Evolutionary conservation across 2,888 invertebrate genomes (phyloP).

Genomic region (Autographa gamma): DNA sequence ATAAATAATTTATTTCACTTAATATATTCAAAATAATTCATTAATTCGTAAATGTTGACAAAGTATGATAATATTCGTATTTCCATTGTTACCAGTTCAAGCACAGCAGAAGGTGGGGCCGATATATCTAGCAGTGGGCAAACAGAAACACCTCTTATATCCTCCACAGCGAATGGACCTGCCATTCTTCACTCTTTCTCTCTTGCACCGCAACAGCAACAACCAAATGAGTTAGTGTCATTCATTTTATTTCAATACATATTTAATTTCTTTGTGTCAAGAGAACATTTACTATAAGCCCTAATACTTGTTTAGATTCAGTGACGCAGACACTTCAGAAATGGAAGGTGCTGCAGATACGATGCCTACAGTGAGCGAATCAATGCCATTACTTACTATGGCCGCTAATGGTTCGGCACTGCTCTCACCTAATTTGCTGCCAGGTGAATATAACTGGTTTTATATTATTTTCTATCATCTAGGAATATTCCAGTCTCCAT

Average conservation of each 20-base stretch:
- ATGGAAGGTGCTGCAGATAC: conserved; percentile 83
- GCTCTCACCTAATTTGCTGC: conserved; percentile 76
- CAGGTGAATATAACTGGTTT: conserved; percentile 65
- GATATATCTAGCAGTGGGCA: conserved; percentile 85
- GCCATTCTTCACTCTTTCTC: conserved; percentile 80
- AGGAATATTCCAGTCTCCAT: too few species aligned
- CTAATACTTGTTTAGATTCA: conserved; percentile 68
- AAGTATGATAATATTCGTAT: neutral
- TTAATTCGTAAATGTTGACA: neutral
- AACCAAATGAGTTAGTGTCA: conserved; percentile 81
- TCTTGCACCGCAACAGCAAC: conserved; percentile 76
- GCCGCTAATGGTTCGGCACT: conserved; percentile 80
- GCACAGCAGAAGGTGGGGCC: conserved; percentile 83
- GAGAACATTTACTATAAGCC: neutral
- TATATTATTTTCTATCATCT: too few species aligned
- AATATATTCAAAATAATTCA: neutral
- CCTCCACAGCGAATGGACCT: conserved; percentile 84
- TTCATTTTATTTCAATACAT: conserved; percentile 6
- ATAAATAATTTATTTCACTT: neutral
- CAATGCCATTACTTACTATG: conserved; percentile 81
- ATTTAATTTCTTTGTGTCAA: neutral
- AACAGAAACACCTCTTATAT: conserved; percentile 79
- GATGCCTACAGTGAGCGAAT: conserved; percentile 82
- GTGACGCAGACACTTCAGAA: conserved; percentile 85
- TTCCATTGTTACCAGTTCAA: conserved; percentile 73